These are phyloP conservation scores for Reticulitermes lucifugus DNA, from an alignment of 2,888 invertebrate genomes.

Conservation along the genomic window DNA sequence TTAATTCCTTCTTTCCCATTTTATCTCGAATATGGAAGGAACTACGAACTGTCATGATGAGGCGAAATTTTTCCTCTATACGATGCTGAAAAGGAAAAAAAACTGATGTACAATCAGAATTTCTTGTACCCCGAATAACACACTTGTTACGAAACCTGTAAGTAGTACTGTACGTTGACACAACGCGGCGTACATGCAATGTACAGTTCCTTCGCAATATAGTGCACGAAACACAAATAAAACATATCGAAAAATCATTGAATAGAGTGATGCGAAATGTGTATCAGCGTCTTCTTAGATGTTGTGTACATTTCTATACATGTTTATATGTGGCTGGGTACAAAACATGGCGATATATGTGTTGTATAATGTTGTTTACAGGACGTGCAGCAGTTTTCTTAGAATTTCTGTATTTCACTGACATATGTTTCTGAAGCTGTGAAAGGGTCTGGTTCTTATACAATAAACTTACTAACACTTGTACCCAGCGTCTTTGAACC, in stretches of 20 bases:
- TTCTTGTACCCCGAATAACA: too few species aligned
- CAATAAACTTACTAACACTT: conserved; percentile 4
- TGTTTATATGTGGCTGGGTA: background rate
- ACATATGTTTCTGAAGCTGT: background rate
- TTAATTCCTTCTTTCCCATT: too few species aligned
- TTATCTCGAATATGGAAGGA: too few species aligned
- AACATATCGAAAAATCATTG: background rate
- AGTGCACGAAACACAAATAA: too few species aligned
- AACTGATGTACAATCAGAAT: too few species aligned
- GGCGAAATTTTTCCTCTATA: too few species aligned
- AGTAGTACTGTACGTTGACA: too few species aligned
- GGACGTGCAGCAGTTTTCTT: background rate
- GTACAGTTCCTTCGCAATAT: too few species aligned
- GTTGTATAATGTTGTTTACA: background rate
- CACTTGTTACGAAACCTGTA: too few species aligned
- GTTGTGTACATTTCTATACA: background rate
- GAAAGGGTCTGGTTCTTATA: background rate
- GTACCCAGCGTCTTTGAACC: background rate
- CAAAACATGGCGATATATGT: background rate
- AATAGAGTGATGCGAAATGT: background rate
- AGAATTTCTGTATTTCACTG: background rate
- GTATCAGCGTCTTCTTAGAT: background rate
- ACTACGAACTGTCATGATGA: too few species aligned
- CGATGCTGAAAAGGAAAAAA: too few species aligned
- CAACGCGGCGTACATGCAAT: too few species aligned